Base-by-base conservation (phyloP, 2,888 invertebrate genomes). In the Carpatolechia fugitivella region DNA sequence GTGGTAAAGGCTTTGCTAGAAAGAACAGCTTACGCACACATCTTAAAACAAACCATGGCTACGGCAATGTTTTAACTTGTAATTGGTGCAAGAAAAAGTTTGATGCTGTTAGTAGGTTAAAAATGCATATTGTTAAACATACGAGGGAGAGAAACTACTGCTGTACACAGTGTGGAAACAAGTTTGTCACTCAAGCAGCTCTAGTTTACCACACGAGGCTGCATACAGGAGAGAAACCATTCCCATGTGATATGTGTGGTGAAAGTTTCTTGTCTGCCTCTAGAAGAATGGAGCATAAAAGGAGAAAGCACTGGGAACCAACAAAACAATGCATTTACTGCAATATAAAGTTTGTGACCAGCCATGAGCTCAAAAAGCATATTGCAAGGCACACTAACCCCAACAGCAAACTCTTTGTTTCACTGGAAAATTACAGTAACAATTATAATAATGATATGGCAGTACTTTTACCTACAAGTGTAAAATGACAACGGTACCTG, bases 161-260 rank as follows among this genome's bases (percentile, higher is more conserved):
- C 11, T 89, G 88, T 68, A 72, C 72, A 1, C 69, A 74, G 11
- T 89, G 88, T 60, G 80, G 80, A 1, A 78, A 78, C 0, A 79
- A 74, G 52, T 89, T 87, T 66, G 86, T 88, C 0, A 80, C 85
- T 0, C 70, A 69, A 48, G 78, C 82, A 1, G 85, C 88, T 1
- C 66, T 88, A 30, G 65, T 78, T 0, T 82, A 84, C 48, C 88
- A 89, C 56, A 76, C 68, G 1, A 67, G 88, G n/a, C 63, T 85
- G 1, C 88, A 89, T 56, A 88, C 88, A 0, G 88, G 88, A 0
- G 88, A 89, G 54, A 70, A 67, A 35, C 88, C 88, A 0, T 88
- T 76, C 49, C 73, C 78, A 4, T 89, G 88, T 64, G 82, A 86
- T 14, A 33, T 82, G 51, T 89, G 88, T 52, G 63, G 67, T n/a